Evolutionary conservation across 2,888 invertebrate genomes (phyloP).

Genomic region (Andrena bucephala): DNA sequence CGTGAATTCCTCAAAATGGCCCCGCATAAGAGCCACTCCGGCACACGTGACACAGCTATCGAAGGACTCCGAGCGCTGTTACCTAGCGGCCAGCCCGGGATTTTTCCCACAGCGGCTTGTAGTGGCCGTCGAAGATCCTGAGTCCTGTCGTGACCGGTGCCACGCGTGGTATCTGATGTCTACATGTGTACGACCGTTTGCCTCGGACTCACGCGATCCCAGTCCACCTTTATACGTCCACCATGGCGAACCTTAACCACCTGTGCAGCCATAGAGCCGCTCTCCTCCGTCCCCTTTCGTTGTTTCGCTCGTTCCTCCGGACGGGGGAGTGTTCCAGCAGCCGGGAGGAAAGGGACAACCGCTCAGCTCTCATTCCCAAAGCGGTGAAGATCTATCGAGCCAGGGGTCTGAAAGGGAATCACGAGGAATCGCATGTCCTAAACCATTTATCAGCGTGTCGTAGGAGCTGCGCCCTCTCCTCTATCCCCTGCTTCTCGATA

Average conservation of each 20-base stretch:
- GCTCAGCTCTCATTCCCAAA: constrained; percentile 62
- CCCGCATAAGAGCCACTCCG: not conserved
- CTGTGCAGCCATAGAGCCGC: constrained; percentile 66
- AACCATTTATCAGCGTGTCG: constrained; percentile 73
- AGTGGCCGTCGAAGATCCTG: constrained; percentile 68
- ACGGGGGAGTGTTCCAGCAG: constrained; percentile 7
- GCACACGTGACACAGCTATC: constrained; percentile 36
- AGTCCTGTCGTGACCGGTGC: constrained; percentile 76
- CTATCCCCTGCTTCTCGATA: constrained; percentile 56
- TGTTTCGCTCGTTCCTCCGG: constrained; percentile 12
- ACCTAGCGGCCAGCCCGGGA: constrained; percentile 27
- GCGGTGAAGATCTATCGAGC: constrained; percentile 70
- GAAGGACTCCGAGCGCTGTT: constrained; percentile 38
- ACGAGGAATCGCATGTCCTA: constrained; percentile 73
- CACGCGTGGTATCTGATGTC: constrained; percentile 78
- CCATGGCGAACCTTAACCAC: constrained; percentile 72
- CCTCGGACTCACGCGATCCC: constrained; percentile 76
- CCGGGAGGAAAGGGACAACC: constrained; percentile 33
- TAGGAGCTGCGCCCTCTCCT: constrained; percentile 61
- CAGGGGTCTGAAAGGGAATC: constrained; percentile 66
- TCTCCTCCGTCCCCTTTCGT: constrained; percentile 47
- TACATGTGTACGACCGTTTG: constrained; percentile 76
- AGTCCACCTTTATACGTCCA: constrained; percentile 73
- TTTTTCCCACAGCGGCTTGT: constrained; percentile 64
- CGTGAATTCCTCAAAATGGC: constrained; percentile 18